Evolutionary conservation across 2,113 vertebrate species (phyloP), one percentile per base, ranked within the genome.

Genomic region (Mirounga angustirostris): DNA sequence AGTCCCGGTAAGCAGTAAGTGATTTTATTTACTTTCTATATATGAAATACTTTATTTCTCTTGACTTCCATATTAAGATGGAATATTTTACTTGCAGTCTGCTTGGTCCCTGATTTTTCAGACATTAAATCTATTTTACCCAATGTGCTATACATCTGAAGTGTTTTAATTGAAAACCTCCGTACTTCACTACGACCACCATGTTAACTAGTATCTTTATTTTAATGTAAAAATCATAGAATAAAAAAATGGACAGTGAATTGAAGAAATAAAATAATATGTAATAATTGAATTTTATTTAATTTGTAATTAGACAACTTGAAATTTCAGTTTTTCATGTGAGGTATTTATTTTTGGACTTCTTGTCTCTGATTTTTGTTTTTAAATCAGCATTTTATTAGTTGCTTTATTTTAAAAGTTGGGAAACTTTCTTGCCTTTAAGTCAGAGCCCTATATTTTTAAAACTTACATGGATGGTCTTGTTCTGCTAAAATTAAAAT

Each of bases 1-100:
- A 99, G 99, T 98, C 98, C 99, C 98, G 99, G 99, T 99, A 99
- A 98, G 97, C 61, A 83, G 4, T 56, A 71, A 82, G 24, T 92
- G 14, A 67, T 58, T 95, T 91, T 63, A 28, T 74, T 96, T 96
- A 59, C 3, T 43, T 92, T 74, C 30, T 78, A 1, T 82, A 28
- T 65, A 30, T 91, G 24, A 91, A 93, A 36, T 81, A 40, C 36
- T 79, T 91, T 78, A 65, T 65, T 88, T 91, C 28, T 96, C 36
- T 46, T 22, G 14, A 43, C 14, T 90, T 93, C 84, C 24, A 61
- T 71, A 59, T 87, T 92, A 92, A 85, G 61, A 69, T 87, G 88
- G 54, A 61, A 36, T 95, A 79, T 83, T 95, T 93, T 88, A 54
- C 46, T 93, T 84, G 19, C 19, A 46, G 3, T 94, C 16, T 96